phyloP scores from a whole-genome alignment of 30 jellyfish, hydroid and myxozoan species.

The Aurelia coerulea region DNA sequence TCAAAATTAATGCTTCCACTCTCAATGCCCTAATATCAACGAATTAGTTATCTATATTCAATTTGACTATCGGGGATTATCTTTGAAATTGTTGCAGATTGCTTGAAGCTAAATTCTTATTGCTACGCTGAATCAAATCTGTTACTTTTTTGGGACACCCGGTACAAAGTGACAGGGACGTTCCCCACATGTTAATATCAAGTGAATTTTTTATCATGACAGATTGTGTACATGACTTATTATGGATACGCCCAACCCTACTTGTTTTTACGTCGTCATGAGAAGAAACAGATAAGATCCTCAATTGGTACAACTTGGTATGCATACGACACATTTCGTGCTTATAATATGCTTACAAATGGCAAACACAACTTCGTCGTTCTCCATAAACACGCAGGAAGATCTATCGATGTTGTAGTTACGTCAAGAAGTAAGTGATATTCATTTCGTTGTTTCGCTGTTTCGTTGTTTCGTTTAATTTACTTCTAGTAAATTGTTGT shows the following conservation, averaged over 20 bases:
- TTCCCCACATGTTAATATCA: no score
- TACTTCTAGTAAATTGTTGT: no score
- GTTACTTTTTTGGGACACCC: no score
- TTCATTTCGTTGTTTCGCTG: not conserved
- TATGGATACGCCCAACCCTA: conserved; percentile 38
- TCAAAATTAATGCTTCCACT: no score
- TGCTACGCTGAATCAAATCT: no score
- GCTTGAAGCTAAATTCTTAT: no score
- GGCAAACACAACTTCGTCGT: conserved; percentile 48
- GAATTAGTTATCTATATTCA: no score
- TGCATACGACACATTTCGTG: conserved; percentile 58
- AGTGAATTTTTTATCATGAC: not conserved
- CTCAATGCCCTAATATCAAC: no score
- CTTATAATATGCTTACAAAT: conserved; percentile 31
- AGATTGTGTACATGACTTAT: conserved; percentile 81
- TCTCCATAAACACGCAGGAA: conserved; percentile 10
- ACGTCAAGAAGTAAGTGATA: conserved; percentile 64
- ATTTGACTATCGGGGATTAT: no score
- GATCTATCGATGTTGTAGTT: conserved; percentile 14
- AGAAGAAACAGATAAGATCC: conserved; percentile 61
- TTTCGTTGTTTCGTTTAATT: not conserved
- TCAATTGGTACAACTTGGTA: conserved; percentile 84
- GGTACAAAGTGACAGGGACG: no score
- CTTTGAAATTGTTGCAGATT: no score
- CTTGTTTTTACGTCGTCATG: conserved; percentile 62